Evolutionary conservation across 2,797 vertebrate species (phyloP).

Genomic region (Podarcis siculus): DNA sequence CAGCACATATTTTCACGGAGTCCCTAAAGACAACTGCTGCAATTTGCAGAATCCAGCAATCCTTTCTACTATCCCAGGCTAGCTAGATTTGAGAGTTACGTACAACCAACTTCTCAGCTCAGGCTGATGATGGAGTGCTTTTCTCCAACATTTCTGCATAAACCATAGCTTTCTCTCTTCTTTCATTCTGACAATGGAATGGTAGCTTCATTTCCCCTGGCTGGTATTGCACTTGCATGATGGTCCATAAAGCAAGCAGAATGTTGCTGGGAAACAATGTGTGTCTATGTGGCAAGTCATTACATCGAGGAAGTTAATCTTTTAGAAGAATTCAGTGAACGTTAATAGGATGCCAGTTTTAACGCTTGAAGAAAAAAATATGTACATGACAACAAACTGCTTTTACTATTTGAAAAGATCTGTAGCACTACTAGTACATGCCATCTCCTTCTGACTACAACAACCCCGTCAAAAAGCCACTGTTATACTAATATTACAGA

Average conservation of each 20-base stretch:
- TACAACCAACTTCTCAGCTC: neutral
- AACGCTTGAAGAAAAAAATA: neutral
- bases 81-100: neutral
- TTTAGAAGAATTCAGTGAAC: neutral
- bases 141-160: neutral
- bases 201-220: neutral
- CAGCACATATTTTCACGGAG: neutral
- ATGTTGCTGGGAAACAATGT: neutral
- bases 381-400: neutral
- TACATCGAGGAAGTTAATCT: neutral
- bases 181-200: neutral
- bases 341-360: neutral
- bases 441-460: neutral
- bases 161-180: neutral
- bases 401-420: neutral
- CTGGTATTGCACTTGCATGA: slow-evolving; percentile 25
- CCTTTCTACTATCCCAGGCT: neutral
- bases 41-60: neutral
- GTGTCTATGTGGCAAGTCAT: neutral
- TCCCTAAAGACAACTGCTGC: neutral
- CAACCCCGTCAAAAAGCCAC: too few relatives aligned
- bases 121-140: neutral
- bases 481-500: neutral
- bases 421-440: neutral
- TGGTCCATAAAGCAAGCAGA: slow-evolving; percentile 38